Evolutionary conservation across 2,113 vertebrate species (phyloP), one percentile per base, ranked within the genome.

Genomic region (Coturnix japonica): DNA sequence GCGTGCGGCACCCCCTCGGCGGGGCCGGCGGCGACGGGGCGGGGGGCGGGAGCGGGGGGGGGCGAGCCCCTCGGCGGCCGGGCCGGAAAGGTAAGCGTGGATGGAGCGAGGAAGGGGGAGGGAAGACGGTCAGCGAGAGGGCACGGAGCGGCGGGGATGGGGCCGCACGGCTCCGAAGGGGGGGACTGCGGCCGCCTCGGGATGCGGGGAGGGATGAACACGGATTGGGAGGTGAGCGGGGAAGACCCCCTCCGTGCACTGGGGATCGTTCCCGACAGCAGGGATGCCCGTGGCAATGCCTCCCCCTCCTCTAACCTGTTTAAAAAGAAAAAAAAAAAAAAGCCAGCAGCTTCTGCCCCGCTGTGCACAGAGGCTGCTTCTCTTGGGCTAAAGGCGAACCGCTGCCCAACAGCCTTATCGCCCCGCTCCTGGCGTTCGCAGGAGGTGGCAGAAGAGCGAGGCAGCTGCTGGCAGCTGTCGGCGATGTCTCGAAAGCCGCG

Each of bases 41-140:
- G 81, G 59, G 60, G 80, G 88, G 74, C 37, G 76, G 64, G 79
- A 33, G 80, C 33, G 70, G 61, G 87, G 54, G 80, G 80, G 75
- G 30, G 41, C 63, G 16, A 66, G 66, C 63, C 85, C 75, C 90
- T 75, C 85, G 59, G 81, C 88, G 47, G 69, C 70, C 54, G 64
- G 85, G 59, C 61, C 53, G 57, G 82, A 84, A 85, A 95, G 95
- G 95, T 93, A 94, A 94, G 95, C 35, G 81, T 47, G 78, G 47
- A 49, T 49, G 47, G 47, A 49, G 61, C 25, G 72, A 37, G 37
- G 64, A 56, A 49, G 77, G 49, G 49, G 49, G 49, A 49, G 47
- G 49, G 13, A 15, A 51, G 49, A 51, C 49, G 49, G 49, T 51
- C 49, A 51, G 13, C 49, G 25, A 53, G 49, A 53, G 49, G 49